Evolutionary conservation across 2,113 vertebrate genomes (phyloP), one percentile per base, ranked within the genome.

Genomic region (Mungos mungo): DNA sequence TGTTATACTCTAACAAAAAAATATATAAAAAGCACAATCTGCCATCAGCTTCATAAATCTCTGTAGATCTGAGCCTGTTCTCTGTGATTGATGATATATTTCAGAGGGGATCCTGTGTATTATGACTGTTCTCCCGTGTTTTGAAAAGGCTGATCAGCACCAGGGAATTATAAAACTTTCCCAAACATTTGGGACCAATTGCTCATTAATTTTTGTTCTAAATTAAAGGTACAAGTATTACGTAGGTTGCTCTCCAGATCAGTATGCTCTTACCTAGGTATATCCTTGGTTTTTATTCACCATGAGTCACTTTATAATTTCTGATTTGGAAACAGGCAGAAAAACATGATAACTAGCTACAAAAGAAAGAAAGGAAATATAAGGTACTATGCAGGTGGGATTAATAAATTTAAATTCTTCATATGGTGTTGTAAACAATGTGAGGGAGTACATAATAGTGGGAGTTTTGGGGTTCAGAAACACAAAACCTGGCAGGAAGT

Each of bases 351-450:
- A 41, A 60, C 14, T 72, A 86, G 0, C 5, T 79, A 38, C 15
- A 76, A 66, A 21, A 50, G 19, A 92, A 45, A 81, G 5, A 63
- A 71, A 45, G 11, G 82, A 11, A 13, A 38, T 33, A 2, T 6
- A 60, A 65, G 0, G 0, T 27, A 35, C 2, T 9, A 47, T 66
- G 54, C 54, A 29, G 1, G n/a, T 65, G 8, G 38, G 50, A 68
- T 16, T 14, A 33, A 47, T 7, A 38, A 35, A 31, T 50, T 7
- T 41, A 45, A 92, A 66, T 41, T n/a, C 1, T 86, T 72, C 7
- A 33, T 31, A 2, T 11, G 31, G 15, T 5, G 2, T 0, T 71
- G 0, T 29, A 23, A 66, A 54, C 25, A 85, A 45, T 11, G 27
- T 3, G 0, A 60, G 11, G 35, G 0, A 57, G 5, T 11, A 65